Base-by-base conservation (phyloP, 1,140 invertebrate genomes). In the Bathynomus jamesi region DNA sequence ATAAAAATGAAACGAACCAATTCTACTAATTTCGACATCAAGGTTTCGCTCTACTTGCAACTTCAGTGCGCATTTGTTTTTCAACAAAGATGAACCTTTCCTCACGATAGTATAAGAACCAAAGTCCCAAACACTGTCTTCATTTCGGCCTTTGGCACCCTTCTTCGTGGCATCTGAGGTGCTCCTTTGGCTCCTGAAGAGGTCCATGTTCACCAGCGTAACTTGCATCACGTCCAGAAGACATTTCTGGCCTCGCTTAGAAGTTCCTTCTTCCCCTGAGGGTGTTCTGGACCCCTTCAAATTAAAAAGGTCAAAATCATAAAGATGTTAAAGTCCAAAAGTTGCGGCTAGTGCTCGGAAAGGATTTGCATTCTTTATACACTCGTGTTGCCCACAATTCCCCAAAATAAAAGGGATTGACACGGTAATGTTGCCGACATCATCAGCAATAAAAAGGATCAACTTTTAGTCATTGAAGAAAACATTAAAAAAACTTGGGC, bases 21-120 rank as follows among this genome's bases (percentile, higher is more conserved):
- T 84, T 76, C 89, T 87, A 77, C 84, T 87, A 24, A 88, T 79
- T 72, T 86, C 85, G n/a, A 81, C 84, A 72, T 92, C 89, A n/a
- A 95, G 81, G 83, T 95, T 96, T 61, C 91, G 84, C 80, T 94
- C 91, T 4, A 95, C 86, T 80, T 91, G 87, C 25, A 96, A 81
- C 61, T 89, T 87, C 28, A 96, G 81, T 70, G 89, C 86, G 78
- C 91, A 94, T 70, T 90, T 92, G 73, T 94, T 88, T 25, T 89
- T 89, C 0, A 96, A 83, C 10, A 94, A 82, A 2, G 87, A 87
- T 85, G 85, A 61, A 11, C 70, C 72, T 27, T 66, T 61, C 28
- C 75, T 69, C n/a, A 82, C 80, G 7, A 90, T 81, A 1, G 80
- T 74, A 72, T 84, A 87, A 24, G 83, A 84, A 1, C 86, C 85